Percentiles rank a stretch among this genome's conserved stretches.
Evolutionary conservation across 1,140 invertebrate genomes (phyloP).

Genomic region (Ceratina australensis): DNA sequence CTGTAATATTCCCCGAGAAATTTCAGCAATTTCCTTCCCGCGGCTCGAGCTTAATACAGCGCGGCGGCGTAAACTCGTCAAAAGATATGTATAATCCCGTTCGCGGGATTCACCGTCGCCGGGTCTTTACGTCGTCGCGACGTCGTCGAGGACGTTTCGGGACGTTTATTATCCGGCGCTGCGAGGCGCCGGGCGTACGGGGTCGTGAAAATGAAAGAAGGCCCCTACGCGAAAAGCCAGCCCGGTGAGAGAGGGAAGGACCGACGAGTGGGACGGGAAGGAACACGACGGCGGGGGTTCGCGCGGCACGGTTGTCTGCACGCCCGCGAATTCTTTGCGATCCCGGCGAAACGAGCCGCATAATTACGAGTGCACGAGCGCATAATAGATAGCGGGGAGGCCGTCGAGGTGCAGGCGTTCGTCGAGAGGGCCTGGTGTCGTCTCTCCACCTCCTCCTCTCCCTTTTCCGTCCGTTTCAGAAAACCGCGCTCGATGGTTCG

Average conservation of each 20-base stretch:
- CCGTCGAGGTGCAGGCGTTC: constrained; percentile 22
- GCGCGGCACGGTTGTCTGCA: neutral
- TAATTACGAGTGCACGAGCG: constrained; percentile 54
- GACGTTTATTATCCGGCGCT: constrained; percentile 12
- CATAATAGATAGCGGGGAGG: constrained; percentile 40
- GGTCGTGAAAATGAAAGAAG: neutral
- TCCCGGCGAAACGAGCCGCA: constrained; percentile 27
- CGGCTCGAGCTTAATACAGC: neutral
- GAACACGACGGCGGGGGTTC: neutral
- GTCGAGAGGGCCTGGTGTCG: constrained; percentile 23
- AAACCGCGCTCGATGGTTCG: constrained; percentile 45
- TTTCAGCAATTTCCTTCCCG: neutral
- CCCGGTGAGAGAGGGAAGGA: neutral
- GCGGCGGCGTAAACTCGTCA: neutral
- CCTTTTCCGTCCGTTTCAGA: constrained; percentile 39
- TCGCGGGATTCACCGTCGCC: neutral
- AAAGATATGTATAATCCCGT: constrained; percentile 3
- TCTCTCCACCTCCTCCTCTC: too few relatives aligned
- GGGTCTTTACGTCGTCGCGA: neutral
- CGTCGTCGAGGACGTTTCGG: neutral
- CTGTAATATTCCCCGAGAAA: neutral
- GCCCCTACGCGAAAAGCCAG: neutral
- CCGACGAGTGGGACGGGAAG: constrained; percentile 5
- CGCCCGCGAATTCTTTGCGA: constrained; percentile 48
- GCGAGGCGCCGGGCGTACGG: neutral